These are phyloP conservation scores for Griposia aprilina DNA, from an alignment of 2,888 invertebrate species.

Conservation along the genomic window DNA sequence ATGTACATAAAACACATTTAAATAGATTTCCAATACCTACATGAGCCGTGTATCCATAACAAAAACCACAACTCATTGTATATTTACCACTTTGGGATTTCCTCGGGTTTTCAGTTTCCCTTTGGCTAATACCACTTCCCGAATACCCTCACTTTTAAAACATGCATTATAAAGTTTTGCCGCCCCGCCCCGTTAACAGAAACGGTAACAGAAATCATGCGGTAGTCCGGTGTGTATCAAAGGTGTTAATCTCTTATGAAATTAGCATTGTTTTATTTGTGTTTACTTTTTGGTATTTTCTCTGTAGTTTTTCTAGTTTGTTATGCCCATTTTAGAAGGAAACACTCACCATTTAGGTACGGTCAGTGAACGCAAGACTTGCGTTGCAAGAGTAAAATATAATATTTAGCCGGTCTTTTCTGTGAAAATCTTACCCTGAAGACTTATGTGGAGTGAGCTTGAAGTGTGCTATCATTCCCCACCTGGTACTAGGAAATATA, in stretches of 20 bases:
- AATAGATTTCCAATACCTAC: conserved; percentile 23
- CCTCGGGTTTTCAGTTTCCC: conserved; percentile 71
- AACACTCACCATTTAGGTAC: neutral
- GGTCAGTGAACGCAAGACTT: too few relatives aligned
- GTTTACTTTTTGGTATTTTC: neutral
- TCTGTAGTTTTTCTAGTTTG: neutral
- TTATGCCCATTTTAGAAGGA: neutral
- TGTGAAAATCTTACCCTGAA: too few relatives aligned
- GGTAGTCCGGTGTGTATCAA: conserved; percentile 28
- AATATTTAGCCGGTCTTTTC: too few relatives aligned
- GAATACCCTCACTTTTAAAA: conserved; percentile 73
- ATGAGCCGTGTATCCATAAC: conserved; percentile 3
- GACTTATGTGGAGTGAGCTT: too few relatives aligned
- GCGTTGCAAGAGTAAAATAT: too few relatives aligned
- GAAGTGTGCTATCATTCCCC: too few relatives aligned
- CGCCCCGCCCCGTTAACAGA: conserved; percentile 61
- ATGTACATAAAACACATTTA: neutral
- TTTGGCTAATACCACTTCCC: conserved; percentile 67
- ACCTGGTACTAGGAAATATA: too few relatives aligned
- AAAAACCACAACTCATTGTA: conserved; percentile 75
- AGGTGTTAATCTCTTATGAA: conserved; percentile 33
- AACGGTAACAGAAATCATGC: conserved; percentile 53
- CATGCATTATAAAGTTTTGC: conserved; percentile 75
- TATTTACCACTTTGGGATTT: conserved; percentile 79
- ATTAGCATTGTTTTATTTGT: conserved; percentile 14